phyloP scores from a whole-genome alignment of 2,797 vertebrate species.

The Diplodus sargus region DNA sequence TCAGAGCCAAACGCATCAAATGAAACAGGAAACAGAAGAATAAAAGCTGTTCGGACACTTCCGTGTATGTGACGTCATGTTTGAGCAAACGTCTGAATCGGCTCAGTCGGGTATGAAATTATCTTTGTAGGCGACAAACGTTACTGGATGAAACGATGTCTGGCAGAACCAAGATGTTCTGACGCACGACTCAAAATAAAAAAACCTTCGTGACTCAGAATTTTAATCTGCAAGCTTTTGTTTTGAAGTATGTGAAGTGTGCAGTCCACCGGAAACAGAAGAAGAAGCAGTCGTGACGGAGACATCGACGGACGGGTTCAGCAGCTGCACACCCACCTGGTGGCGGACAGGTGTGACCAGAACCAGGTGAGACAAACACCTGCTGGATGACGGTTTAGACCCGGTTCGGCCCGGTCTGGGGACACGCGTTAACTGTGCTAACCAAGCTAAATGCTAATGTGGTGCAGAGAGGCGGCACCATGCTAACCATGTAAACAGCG shows the following conservation, averaged over 20 bases:
- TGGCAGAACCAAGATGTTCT: no score
- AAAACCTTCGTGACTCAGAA: no score
- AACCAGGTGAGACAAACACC: slow-evolving; percentile 9
- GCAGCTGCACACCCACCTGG: slow-evolving; percentile 8
- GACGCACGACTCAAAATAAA: no score
- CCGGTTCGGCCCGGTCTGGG: background rate
- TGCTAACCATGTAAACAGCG: background rate
- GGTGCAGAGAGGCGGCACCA: background rate
- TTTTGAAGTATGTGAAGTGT: background rate
- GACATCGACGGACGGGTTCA: background rate
- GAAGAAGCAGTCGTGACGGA: background rate
- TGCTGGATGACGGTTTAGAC: rapidly evolving
- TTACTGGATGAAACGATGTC: no score
- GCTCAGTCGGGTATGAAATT: no score
- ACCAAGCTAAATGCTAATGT: background rate
- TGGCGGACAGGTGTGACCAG: slow-evolving; percentile 11
- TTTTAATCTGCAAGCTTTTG: slow-evolving; percentile 11
- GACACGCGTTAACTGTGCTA: background rate
- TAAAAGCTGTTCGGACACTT: no score
- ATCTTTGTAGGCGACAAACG: no score
- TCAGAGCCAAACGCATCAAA: no score
- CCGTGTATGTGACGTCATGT: no score
- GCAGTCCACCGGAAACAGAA: background rate
- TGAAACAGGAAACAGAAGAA: no score
- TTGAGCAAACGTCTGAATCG: no score